phyloP scores from a whole-genome alignment of 2,113 vertebrate genomes.

The Macaca fascicularis region DNA sequence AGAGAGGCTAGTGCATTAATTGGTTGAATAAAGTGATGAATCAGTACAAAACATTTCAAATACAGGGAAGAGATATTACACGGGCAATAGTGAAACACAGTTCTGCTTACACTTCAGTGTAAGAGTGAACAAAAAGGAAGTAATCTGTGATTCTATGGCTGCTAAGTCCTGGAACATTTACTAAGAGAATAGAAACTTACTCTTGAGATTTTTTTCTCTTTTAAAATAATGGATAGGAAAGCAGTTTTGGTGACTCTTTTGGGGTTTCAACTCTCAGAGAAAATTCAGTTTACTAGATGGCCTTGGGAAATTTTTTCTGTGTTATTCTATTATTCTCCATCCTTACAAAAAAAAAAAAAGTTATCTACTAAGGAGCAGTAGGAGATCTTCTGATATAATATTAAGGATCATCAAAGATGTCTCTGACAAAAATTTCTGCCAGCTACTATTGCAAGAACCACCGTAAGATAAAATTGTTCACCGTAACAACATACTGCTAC shows the following conservation, averaged over 20 bases:
- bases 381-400: neutral
- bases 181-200: neutral
- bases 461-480: neutral
- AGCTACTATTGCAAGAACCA: neutral
- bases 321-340: neutral
- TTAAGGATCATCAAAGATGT: neutral
- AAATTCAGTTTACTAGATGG: neutral
- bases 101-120: neutral
- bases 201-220: neutral
- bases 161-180: neutral
- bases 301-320: neutral
- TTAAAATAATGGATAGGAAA: neutral
- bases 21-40: neutral
- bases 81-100: neutral
- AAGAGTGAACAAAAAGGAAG: neutral
- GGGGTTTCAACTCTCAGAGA: neutral
- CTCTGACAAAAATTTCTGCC: neutral
- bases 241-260: neutral
- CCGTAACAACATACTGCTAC: rapidly evolving
- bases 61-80: neutral
- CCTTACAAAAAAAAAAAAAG: neutral
- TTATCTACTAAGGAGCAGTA: neutral
- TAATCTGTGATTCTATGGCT: neutral
- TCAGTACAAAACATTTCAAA: neutral
- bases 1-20: neutral